Base-by-base conservation (phyloP, 2,888 invertebrate species). In the Chrysopilus asiliformis region DNA sequence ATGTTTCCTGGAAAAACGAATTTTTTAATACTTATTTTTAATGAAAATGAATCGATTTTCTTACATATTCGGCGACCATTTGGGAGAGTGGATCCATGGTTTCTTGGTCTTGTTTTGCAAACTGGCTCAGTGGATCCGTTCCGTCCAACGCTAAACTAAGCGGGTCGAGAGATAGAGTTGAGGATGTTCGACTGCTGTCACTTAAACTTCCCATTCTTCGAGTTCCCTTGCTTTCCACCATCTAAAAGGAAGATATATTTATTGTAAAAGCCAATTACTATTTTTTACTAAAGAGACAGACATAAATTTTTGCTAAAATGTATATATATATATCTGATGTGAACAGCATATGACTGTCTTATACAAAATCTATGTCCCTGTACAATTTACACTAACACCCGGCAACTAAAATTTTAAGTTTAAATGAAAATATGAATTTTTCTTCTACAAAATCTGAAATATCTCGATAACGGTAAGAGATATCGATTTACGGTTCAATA, bases 41-140 rank as follows among this genome's bases (percentile, higher is more conserved):
- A 41, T 64, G 59, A 61, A 59, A 65, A 60, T 64, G 38, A 12
- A 45, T 49, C 34, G 18, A 10, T 13, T 28, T 14, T 9, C 25
- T 51, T 49, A 56, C 56, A 48, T 54, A 55, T 49, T 61, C 57
- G 1, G 48, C 50, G 9, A 72, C 71, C 65, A 76, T 71, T 65
- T 71, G 71, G 2, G 74, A 71, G 15, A 77, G 58, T 2, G 79
- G 76, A 58, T 79, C 78, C 52, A 74, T 60, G 19, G 67, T 59
- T 25, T 62, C 61, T 18, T 58, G 52, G 44, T 74, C 71, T 43
- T 70, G 67, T 34, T 68, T 65, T 3, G 74, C 76, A 60, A 82
- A 76, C 50, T 76, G 75, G 14, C 78, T 78, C 17, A 84, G 59
- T 1, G 84, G 84, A 64, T 84, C 83, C 1, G 72, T 66, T 18